Conservation (phyloP, 2,797 vertebrate genomes). For the Sitta carolinensis region DNA sequence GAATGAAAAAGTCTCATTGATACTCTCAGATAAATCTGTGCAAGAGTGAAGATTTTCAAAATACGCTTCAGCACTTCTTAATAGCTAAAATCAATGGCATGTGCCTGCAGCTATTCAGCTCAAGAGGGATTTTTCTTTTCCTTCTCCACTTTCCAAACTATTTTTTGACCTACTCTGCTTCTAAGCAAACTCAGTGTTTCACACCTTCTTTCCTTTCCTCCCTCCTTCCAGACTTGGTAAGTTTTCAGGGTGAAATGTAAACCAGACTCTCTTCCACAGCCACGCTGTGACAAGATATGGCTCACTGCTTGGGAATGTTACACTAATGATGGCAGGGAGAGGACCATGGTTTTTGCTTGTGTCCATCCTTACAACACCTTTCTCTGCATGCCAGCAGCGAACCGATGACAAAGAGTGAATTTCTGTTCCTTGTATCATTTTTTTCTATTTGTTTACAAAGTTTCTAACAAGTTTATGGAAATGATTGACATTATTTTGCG, state of each 20-base stretch:
- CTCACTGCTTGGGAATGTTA: neutral
- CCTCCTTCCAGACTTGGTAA: neutral
- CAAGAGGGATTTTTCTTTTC: neutral
- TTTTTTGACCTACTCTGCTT: conserved; percentile 3
- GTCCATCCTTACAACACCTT: neutral
- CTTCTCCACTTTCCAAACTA: neutral
- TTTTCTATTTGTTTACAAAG: conserved; percentile 55
- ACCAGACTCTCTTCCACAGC: neutral
- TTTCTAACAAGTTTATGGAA: conserved; percentile 64
- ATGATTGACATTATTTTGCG: conserved; percentile 65
- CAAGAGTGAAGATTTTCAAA: neutral
- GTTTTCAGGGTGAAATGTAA: neutral
- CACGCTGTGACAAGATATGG: neutral
- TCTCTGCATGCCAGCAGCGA: neutral
- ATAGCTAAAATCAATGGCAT: neutral
- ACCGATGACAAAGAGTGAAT: neutral
- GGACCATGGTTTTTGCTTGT: rapidly evolving
- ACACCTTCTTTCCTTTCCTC: neutral
- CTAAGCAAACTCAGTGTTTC: neutral
- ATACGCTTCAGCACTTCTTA: neutral
- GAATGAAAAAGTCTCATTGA: neutral
- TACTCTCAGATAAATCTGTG: neutral
- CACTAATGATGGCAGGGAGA: neutral
- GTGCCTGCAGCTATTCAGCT: neutral
- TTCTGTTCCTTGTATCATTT: conserved; percentile 16